Conservation (phyloP, 2,888 invertebrate species). For the Abscondita cerata region DNA sequence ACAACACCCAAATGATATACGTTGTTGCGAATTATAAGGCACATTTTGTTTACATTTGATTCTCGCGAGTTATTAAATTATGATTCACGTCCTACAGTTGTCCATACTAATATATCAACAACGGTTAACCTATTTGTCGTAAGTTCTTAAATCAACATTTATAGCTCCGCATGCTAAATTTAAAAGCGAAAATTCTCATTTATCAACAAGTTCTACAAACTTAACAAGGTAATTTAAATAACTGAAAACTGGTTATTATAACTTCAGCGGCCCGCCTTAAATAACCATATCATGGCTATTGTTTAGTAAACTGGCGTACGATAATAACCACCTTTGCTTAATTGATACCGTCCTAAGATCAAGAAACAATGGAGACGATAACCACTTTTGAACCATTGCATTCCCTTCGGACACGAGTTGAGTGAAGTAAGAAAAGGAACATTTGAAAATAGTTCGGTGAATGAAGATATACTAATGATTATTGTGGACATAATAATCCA, state of each 20-base stretch:
- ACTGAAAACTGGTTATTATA: conserved; percentile 28
- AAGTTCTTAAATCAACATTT: conserved; percentile 11
- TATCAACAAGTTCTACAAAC: conserved; percentile 22
- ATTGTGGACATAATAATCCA: not conserved
- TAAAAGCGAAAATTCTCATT: conserved; percentile 17
- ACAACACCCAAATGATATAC: not conserved
- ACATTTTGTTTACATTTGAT: conserved; percentile 29
- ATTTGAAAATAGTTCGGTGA: not conserved
- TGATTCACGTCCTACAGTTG: conserved; percentile 37
- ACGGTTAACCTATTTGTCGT: conserved; percentile 10
- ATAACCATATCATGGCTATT: conserved; percentile 44
- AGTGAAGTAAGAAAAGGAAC: conserved; percentile 1
- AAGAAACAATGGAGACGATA: conserved; percentile 46
- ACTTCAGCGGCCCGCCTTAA: conserved; percentile 25
- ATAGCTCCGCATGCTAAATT: conserved; percentile 8
- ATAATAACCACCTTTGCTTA: conserved; percentile 49
- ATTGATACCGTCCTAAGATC: conserved; percentile 49
- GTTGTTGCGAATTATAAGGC: conserved; percentile 33
- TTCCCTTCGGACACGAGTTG: conserved; percentile 17
- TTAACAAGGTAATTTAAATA: conserved; percentile 28
- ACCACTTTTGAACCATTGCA: conserved; percentile 33
- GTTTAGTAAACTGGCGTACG: conserved; percentile 41
- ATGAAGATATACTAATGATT: conserved; percentile 11
- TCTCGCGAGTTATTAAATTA: conserved; percentile 42
- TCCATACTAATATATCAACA: conserved; percentile 32